These are phyloP conservation scores for Agrypnus murinus DNA, from an alignment of 2,888 invertebrate genomes.

Conservation along the genomic window DNA sequence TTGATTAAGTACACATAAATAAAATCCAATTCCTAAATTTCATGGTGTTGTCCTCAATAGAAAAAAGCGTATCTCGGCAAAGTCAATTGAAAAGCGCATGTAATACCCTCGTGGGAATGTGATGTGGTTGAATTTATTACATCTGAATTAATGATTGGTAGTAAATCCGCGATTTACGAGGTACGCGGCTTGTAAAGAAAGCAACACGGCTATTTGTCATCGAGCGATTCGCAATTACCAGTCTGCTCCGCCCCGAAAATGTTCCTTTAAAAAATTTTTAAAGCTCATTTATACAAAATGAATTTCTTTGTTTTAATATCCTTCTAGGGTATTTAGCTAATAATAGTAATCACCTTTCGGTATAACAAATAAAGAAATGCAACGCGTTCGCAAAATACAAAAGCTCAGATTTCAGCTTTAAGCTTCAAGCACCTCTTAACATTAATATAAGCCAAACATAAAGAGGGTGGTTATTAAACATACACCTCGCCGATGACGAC, in stretches of 20 bases:
- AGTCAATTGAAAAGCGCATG: slow-evolving; percentile 38
- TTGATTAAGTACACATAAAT: too few relatives aligned
- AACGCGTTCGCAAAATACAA: slow-evolving; percentile 5
- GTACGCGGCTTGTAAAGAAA: slow-evolving; percentile 54
- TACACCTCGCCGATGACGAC: too few relatives aligned
- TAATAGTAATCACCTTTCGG: too few relatives aligned
- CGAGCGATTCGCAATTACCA: slow-evolving; percentile 42
- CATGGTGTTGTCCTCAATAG: slow-evolving; percentile 12
- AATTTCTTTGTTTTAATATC: too few relatives aligned
- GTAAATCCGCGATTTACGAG: slow-evolving; percentile 56
- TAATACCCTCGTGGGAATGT: slow-evolving; percentile 39
- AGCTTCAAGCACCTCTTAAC: slow-evolving; percentile 37
- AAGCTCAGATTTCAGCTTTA: slow-evolving; percentile 12
- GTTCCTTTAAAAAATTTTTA: neutral
- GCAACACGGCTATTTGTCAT: slow-evolving; percentile 54
- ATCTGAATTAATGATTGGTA: slow-evolving; percentile 56
- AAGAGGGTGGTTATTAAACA: slow-evolving; percentile 57
- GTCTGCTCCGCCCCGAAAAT: slow-evolving; percentile 19
- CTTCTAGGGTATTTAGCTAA: too few relatives aligned
- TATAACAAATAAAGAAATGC: too few relatives aligned
- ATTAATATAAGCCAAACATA: slow-evolving; percentile 38
- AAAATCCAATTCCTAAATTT: slow-evolving; percentile 23
- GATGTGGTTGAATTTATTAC: slow-evolving; percentile 50
- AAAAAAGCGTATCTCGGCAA: slow-evolving; percentile 18
- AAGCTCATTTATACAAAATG: neutral